Percentiles rank a stretch among this genome's conserved stretches.
Conservation (phyloP, 2,888 invertebrate genomes). For the Lottia scabra region DNA sequence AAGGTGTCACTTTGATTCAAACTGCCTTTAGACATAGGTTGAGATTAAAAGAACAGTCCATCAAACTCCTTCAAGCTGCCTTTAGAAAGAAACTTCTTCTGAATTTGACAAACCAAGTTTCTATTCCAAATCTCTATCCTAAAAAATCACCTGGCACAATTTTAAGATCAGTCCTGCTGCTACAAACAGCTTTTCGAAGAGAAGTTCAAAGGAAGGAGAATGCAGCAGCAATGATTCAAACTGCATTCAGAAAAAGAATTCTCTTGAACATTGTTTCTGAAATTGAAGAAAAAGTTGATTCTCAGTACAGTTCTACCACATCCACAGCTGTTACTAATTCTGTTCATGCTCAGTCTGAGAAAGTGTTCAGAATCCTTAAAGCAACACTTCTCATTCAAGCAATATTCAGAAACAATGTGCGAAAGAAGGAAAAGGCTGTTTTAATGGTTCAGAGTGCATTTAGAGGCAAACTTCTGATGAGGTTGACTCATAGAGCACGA, state of each 20-base stretch:
- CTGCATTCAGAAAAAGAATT: background rate
- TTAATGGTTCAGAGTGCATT: constrained; percentile 1
- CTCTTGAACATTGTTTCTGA: background rate
- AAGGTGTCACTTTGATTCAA: background rate
- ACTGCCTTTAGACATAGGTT: background rate
- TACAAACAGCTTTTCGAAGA: background rate
- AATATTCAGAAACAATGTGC: background rate
- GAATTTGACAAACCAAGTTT: background rate
- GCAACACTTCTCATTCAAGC: background rate
- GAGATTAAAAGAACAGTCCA: background rate
- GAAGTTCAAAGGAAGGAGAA: background rate
- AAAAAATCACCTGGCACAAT: background rate
- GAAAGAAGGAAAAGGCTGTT: background rate
- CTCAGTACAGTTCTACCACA: background rate
- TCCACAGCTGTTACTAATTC: background rate
- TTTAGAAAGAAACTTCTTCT: background rate
- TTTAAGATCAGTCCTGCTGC: background rate
- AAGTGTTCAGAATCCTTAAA: background rate
- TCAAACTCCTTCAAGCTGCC: background rate
- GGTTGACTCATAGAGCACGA: background rate
- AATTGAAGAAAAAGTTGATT: background rate
- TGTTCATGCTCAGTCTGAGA: too few species aligned
- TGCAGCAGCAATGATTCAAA: background rate
- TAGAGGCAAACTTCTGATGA: background rate
- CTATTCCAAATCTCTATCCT: background rate